Percentiles rank a stretch among this genome's conserved stretches.
Conservation (phyloP, 2,888 invertebrate species). For the Spodoptera picta region DNA sequence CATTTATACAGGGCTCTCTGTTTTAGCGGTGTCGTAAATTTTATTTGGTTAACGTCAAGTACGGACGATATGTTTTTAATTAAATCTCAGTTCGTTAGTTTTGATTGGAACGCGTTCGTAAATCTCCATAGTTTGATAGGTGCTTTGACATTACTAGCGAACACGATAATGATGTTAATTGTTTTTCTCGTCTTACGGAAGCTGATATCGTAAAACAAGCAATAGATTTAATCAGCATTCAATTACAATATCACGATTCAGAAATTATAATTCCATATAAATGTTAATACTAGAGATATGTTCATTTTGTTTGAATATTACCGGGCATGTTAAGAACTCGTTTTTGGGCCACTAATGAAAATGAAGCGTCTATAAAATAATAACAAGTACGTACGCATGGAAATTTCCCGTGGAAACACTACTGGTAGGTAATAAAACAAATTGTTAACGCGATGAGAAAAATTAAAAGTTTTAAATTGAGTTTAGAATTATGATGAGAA, state of each 20-base stretch:
- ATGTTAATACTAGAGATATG: constrained; percentile 45
- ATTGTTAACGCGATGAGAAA: constrained; percentile 42
- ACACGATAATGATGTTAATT: constrained; percentile 55
- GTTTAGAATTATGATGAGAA: neutral
- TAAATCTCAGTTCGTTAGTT: constrained; percentile 80
- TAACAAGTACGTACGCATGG: constrained; percentile 28
- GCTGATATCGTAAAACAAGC: constrained; percentile 59
- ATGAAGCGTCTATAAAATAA: constrained; percentile 46
- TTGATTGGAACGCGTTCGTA: constrained; percentile 64
- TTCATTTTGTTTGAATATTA: constrained; percentile 48
- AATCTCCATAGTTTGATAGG: constrained; percentile 60
- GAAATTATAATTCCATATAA: constrained; percentile 57
- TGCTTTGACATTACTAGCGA: constrained; percentile 57
- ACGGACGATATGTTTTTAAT: constrained; percentile 79
- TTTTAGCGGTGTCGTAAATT: constrained; percentile 86
- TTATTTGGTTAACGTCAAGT: constrained; percentile 72
- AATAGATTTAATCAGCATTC: constrained; percentile 56
- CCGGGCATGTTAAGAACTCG: constrained; percentile 44
- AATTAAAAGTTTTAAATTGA: constrained; percentile 15
- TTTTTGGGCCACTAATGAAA: constrained; percentile 46
- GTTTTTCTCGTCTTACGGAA: constrained; percentile 56
- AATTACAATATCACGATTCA: constrained; percentile 55
- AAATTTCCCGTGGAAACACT: constrained; percentile 21
- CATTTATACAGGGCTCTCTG: constrained; percentile 79
- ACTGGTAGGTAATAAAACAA: constrained; percentile 31